Conservation (phyloP, 2,113 vertebrate genomes). For the Apodemus sylvaticus region DNA sequence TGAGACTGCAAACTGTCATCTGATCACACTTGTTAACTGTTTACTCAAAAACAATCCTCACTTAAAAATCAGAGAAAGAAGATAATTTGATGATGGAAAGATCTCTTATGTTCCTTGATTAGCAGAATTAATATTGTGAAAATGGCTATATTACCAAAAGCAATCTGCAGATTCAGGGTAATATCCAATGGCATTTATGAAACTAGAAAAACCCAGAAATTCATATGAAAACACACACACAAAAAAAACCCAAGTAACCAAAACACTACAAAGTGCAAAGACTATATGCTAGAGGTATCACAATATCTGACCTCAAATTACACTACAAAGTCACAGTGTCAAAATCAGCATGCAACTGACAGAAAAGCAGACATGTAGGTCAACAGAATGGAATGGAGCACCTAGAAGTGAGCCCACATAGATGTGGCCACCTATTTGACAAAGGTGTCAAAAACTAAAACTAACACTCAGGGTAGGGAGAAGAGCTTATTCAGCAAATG, state of each 20-base stretch:
- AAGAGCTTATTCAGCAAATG: background rate
- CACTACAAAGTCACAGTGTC: background rate
- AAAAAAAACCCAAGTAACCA: background rate
- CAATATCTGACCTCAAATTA: background rate
- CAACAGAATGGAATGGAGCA: background rate
- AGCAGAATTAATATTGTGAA: background rate
- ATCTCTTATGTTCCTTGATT: background rate
- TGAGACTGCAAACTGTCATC: background rate
- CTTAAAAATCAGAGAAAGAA: background rate
- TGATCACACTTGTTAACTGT: background rate
- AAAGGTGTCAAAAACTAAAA: background rate
- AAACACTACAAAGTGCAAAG: background rate
- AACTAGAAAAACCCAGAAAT: background rate
- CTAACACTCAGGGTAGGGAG: background rate
- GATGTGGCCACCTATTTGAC: background rate
- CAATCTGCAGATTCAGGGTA: background rate
- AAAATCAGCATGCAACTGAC: background rate
- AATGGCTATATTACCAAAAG: background rate
- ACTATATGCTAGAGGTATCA: background rate
- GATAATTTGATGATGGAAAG: background rate
- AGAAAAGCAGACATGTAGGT: background rate
- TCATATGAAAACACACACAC: background rate
- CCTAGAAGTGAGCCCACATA: background rate
- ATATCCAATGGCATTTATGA: background rate
- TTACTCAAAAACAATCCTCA: background rate